Evolutionary conservation across 2,888 invertebrate species (phyloP).

Genomic region (Catocala sponsa): DNA sequence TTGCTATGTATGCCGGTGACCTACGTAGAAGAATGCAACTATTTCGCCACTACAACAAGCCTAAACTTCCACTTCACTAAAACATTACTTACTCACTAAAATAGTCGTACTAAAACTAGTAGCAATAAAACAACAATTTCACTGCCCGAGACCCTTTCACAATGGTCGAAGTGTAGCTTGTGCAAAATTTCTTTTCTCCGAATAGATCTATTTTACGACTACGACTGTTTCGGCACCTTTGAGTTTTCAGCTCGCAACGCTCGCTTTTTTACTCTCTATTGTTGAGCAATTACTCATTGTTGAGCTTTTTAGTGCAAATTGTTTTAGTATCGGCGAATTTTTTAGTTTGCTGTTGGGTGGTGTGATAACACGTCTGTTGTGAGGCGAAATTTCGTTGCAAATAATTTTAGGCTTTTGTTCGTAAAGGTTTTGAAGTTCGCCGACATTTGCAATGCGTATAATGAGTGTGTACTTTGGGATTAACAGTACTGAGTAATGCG

Average conservation of each 20-base stretch:
- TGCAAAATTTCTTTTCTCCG: slow-evolving; percentile 84
- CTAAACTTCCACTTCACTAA: background rate
- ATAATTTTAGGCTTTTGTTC: background rate
- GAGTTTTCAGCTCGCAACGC: slow-evolving; percentile 60
- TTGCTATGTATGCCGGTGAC: too few relatives aligned
- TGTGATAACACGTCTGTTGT: slow-evolving; percentile 8
- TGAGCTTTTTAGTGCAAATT: slow-evolving; percentile 66
- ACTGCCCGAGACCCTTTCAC: slow-evolving; percentile 19
- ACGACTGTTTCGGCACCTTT: slow-evolving; percentile 69
- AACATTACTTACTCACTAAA: background rate
- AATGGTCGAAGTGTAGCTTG: slow-evolving; percentile 54
- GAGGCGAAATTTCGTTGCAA: background rate
- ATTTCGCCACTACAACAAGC: background rate
- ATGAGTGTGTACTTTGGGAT: too few relatives aligned
- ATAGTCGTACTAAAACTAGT: slow-evolving; percentile 20
- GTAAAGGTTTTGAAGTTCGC: background rate
- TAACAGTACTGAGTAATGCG: too few relatives aligned
- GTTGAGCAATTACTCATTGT: slow-evolving; percentile 58
- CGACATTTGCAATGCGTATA: background rate
- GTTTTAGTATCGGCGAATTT: slow-evolving; percentile 59
- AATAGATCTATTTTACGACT: slow-evolving; percentile 75
- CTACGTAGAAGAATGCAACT: too few relatives aligned
- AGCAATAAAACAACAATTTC: slow-evolving; percentile 42
- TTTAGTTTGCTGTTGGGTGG: slow-evolving; percentile 35
- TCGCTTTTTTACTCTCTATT: slow-evolving; percentile 38